Evolutionary conservation across 2,797 vertebrate genomes (phyloP).

Genomic region (Pterois miles): DNA sequence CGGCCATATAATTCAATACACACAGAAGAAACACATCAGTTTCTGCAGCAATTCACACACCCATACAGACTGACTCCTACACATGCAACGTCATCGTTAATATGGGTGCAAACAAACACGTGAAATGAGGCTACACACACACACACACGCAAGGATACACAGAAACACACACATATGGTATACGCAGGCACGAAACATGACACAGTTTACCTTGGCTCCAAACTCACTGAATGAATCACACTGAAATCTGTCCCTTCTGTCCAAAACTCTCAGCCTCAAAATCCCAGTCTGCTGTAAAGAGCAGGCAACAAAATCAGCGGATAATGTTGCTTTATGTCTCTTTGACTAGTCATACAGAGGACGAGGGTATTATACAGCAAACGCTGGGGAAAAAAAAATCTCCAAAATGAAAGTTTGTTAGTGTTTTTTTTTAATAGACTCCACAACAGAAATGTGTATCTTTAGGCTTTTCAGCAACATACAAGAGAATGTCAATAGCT

Average conservation of each 20-base stretch:
- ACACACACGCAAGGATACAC: slow-evolving; percentile 3
- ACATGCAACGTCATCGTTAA: background rate
- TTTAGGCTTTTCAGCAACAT: slow-evolving; percentile 8
- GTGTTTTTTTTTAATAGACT: slow-evolving; percentile 1
- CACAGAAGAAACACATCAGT: slow-evolving; percentile 20
- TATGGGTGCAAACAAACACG: slow-evolving; percentile 2
- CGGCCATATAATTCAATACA: slow-evolving; percentile 26
- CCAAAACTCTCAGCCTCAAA: slow-evolving; percentile 60
- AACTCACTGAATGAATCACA: slow-evolving; percentile 69
- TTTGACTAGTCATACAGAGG: slow-evolving; percentile 8
- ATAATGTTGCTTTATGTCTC: slow-evolving; percentile 25
- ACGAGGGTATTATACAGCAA: background rate
- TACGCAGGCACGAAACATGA: slow-evolving; percentile 45
- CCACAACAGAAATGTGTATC: background rate
- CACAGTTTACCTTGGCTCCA: slow-evolving; percentile 68
- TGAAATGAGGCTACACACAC: slow-evolving; percentile 23
- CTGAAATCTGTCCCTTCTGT: slow-evolving; percentile 69
- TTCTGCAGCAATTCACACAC: slow-evolving; percentile 40
- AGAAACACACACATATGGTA: background rate
- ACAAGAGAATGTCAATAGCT: slow-evolving; percentile 8
- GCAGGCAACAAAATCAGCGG: slow-evolving; percentile 22
- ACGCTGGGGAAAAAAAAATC: background rate
- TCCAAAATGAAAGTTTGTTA: background rate
- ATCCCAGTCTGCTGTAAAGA: slow-evolving; percentile 43
- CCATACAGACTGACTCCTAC: slow-evolving; percentile 28